These are phyloP conservation scores for Helicoverpa assulta DNA, from an alignment of 2,888 invertebrate genomes.

Conservation along the genomic window DNA sequence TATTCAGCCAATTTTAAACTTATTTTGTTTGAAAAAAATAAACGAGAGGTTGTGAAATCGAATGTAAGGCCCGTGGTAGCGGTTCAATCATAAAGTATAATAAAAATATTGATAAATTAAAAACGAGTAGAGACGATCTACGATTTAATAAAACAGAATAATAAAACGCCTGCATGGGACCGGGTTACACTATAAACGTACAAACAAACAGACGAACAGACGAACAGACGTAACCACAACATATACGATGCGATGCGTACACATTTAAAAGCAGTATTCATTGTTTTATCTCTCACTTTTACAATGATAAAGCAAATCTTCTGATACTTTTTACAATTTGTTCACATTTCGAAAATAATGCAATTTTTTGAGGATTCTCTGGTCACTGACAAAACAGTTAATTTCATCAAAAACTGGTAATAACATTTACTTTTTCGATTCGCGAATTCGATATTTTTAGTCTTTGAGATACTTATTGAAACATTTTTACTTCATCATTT, in stretches of 20 bases:
- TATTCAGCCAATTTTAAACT: slow-evolving; percentile 86
- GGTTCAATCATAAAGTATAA: slow-evolving; percentile 76
- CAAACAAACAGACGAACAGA: slow-evolving; percentile 59
- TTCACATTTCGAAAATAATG: slow-evolving; percentile 43
- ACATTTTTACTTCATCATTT: no score
- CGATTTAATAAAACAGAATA: slow-evolving; percentile 75
- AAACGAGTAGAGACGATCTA: slow-evolving; percentile 80
- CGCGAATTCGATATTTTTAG: no score
- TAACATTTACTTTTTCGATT: no score
- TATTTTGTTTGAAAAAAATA: slow-evolving; percentile 81
- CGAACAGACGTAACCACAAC: slow-evolving; percentile 67
- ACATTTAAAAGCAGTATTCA: slow-evolving; percentile 50
- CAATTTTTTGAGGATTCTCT: slow-evolving; percentile 38
- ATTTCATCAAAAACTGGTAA: neutral
- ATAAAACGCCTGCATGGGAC: slow-evolving; percentile 83
- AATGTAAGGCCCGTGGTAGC: slow-evolving; percentile 78
- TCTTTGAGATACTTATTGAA: no score
- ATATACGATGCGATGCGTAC: slow-evolving; percentile 54
- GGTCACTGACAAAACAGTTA: slow-evolving; percentile 15
- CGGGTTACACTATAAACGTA: slow-evolving; percentile 80
- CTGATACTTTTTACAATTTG: slow-evolving; percentile 39
- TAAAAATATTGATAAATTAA: slow-evolving; percentile 79
- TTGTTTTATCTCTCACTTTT: slow-evolving; percentile 54
- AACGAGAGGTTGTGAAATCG: slow-evolving; percentile 87
- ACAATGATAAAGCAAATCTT: slow-evolving; percentile 36